Conservation (phyloP, 2,113 vertebrate species). For the Petrocephalus zakoni region DNA sequence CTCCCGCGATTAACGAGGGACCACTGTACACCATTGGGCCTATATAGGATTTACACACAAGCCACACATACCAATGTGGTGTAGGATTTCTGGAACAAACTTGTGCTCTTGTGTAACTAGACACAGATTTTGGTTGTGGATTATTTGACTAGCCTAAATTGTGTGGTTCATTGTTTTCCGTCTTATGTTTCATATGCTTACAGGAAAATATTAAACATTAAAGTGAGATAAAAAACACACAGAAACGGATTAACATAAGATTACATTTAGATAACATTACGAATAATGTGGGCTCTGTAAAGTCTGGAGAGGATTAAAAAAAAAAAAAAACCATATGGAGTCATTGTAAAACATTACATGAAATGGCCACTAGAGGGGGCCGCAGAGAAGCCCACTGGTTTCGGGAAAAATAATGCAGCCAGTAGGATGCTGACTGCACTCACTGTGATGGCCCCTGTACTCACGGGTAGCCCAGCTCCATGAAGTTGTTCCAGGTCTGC, state of each 20-base stretch:
- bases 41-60: not conserved
- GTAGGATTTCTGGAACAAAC: not conserved
- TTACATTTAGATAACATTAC: no score
- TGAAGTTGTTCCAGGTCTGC: constrained; percentile 95
- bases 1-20: no score
- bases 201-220: not conserved
- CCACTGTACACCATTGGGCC: no score
- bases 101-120: not conserved
- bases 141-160: not conserved
- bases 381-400: not conserved
- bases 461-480: constrained; percentile 95
- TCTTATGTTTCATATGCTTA: not conserved
- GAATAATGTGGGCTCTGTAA: not conserved
- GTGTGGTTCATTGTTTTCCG: not conserved
- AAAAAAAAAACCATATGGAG: not conserved
- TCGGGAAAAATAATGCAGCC: not conserved
- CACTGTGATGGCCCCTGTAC: constrained; percentile 22
- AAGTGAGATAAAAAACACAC: not conserved
- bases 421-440: not conserved
- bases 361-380: not conserved
- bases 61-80: not conserved
- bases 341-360: not conserved
- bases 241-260: not conserved
- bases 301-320: not conserved
- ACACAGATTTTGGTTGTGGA: not conserved